Base-by-base conservation (phyloP, 1,140 invertebrate genomes). In the Nebria ingens region DNA sequence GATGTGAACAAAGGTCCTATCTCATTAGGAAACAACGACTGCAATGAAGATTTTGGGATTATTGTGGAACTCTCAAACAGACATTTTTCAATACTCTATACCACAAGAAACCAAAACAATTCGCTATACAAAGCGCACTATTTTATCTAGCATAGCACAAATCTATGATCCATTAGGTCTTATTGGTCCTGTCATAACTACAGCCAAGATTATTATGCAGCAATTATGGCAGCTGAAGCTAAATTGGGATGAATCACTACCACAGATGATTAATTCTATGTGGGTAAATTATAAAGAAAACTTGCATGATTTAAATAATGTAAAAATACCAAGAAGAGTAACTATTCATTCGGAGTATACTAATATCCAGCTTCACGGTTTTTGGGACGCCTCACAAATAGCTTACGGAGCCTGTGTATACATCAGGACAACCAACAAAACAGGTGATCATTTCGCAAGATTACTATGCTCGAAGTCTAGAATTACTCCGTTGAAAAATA, bases 201-300 rank as follows among this genome's bases (percentile, higher is more conserved):
- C 20, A 6, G 64, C 65, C 11, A 76, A 77, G 63, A 67, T 76
- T 0, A 56, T 76, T 0, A 65, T 77, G n/a, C 74, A 77, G 63
- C 57, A 65, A 23, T 34, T 77, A 2, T 73, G 73, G 72, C 21
- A 52, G 23, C 49, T 34, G n/a, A n/a, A n/a, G n/a, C 57, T 53
- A 38, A n/a, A 13, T 2, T 62, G 64, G 61, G 59, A 64, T 52
- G 62, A 62, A 17, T 20, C 50, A 2, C 53, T 74, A 15, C 62
- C 66, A 19, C 11, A 23, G 15, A 40, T 65, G 15, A 23, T 63
- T 12, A 51, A 62, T 21, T 58, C n/a, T 1, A 20, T 40, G n/a
- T 67, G 67, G 65, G n/a, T n/a, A n/a, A n/a, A n/a, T n/a, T n/a
- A n/a, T n/a, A n/a, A n/a, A n/a, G n/a, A n/a, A n/a, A n/a, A n/a